Evolutionary conservation across 2,113 vertebrate genomes (phyloP), one percentile per base, ranked within the genome.

Genomic region (Ageneiosus marmoratus): DNA sequence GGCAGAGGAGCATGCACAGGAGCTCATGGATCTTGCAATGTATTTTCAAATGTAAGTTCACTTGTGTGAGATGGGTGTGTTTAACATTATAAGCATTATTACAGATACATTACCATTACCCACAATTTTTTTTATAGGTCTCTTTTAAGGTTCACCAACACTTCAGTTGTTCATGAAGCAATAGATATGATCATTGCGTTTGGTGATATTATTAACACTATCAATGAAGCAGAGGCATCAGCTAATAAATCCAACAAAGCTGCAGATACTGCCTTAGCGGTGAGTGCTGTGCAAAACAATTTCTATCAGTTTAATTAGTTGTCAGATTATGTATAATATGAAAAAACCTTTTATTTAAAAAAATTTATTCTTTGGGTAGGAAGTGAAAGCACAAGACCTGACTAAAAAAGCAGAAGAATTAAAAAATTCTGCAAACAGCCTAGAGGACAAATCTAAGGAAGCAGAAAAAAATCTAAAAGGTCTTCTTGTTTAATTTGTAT

Each of bases 221-320:
- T 95, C 77, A 92, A 93, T 81, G 92, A 92, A 0, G 95, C 94
- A 0, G 95, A 96, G 80, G 91, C 89, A 8, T 95, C 94, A 0
- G 95, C 96, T 29, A 92, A 90, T 83, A 92, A 92, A 82, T 95
- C 94, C 83, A 81, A 83, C 78, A 89, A 63, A 6, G 94, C 94
- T 0, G 94, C 95, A 1, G 92, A 93, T 69, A 89, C 91, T 41
- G 94, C 94, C 60, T 84, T 94, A 50, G 86, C 81, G 24, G 96
- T 96, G 89, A 89, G 92, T 75, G 15, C 27, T 32, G 4, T 81
- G 53, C 37, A 20, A 37, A 80, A 53, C 16, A 22, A 50, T 51
- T 34, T 53, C 62, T 69, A 65, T 34, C 13, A 50, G 8, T 50
- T 20, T 50, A 29, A 1, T 74, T 18, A 1, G 16, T 51, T 70